Conservation (phyloP, 2,113 vertebrate species). For the Bujurquina vittata region DNA sequence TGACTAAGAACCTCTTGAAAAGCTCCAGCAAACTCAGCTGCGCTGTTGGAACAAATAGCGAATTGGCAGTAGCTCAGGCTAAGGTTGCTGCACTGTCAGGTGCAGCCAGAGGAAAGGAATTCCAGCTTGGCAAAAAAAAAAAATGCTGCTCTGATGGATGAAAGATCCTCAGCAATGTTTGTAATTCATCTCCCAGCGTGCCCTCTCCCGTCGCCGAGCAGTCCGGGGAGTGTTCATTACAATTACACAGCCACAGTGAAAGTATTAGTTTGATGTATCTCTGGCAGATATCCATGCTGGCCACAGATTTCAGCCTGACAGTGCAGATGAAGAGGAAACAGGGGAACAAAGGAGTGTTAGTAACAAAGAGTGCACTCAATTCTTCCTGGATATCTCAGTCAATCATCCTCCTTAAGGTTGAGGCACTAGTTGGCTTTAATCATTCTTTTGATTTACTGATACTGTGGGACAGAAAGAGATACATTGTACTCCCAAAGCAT, state of each 20-base stretch:
- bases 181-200: slow-evolving; percentile 62
- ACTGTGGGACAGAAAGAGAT: slow-evolving; percentile 31
- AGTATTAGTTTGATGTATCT: slow-evolving; percentile 4
- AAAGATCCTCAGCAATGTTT: slow-evolving; percentile 53
- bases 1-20: slow-evolving; percentile 36
- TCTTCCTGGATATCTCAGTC: slow-evolving; percentile 27
- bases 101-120: slow-evolving; percentile 63
- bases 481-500: slow-evolving; percentile 44
- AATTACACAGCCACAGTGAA: slow-evolving; percentile 31
- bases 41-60: slow-evolving; percentile 37
- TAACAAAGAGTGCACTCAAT: slow-evolving; percentile 22
- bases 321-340: slow-evolving; percentile 16
- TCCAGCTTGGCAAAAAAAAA: slow-evolving; percentile 50
- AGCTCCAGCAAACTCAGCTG: slow-evolving; percentile 46
- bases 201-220: slow-evolving; percentile 29
- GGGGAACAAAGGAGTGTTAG: slow-evolving; percentile 13
- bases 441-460: slow-evolving; percentile 38
- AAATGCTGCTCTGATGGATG: slow-evolving; percentile 55
- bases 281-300: slow-evolving; percentile 36
- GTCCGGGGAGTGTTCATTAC: slow-evolving; percentile 35
- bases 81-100: slow-evolving; percentile 67
- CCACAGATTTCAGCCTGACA: neutral
- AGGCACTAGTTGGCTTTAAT: slow-evolving; percentile 23
- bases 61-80: slow-evolving; percentile 29
- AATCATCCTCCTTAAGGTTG: slow-evolving; percentile 28